These are phyloP conservation scores for Portunus trituberculatus DNA, from an alignment of 1,140 invertebrate species.

Conservation along the genomic window DNA sequence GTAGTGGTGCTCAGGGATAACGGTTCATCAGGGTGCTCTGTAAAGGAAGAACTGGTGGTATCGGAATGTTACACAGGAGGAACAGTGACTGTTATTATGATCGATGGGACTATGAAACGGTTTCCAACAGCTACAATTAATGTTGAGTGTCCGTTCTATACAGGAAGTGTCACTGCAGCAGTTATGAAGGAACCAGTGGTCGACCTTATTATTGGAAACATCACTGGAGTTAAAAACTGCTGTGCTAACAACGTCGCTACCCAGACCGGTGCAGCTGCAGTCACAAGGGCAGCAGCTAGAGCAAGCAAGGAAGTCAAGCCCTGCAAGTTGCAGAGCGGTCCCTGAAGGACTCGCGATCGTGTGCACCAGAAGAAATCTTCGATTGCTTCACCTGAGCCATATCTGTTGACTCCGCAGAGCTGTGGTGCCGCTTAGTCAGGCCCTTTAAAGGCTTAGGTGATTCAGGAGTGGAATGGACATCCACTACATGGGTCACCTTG, in stretches of 20 bases:
- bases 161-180: not conserved
- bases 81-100: not conserved
- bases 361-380: no score
- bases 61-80: not conserved
- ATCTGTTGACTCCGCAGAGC: no score
- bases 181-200: not conserved
- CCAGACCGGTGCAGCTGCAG: not conserved
- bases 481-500: no score
- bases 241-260: not conserved
- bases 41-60: not conserved
- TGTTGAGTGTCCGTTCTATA: not conserved
- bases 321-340: no score
- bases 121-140: not conserved
- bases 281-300: slow-evolving; percentile 81
- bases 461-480: no score
- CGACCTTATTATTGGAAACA: not conserved
- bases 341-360: no score
- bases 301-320: no score
- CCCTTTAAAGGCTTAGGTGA: no score
- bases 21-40: not conserved
- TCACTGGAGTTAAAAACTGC: not conserved
- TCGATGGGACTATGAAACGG: not conserved
- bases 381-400: no score
- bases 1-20: not conserved
- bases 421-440: no score